Conservation (phyloP, 2,113 vertebrate genomes). For the Diphyllodes magnificus region DNA sequence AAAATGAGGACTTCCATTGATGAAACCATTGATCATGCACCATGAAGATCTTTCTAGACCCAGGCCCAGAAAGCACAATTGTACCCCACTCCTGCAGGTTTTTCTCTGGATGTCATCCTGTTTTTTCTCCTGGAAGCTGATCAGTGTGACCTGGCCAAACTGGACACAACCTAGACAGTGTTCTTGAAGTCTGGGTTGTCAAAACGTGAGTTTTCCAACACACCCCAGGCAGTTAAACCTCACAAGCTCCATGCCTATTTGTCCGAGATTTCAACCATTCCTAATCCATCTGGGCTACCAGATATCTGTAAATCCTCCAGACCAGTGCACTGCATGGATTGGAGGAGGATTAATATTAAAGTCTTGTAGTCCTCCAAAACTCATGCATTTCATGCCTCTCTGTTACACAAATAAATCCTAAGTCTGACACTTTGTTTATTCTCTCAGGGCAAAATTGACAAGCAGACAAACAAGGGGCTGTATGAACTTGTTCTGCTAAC, state of each 20-base stretch:
- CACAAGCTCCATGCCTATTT: neutral
- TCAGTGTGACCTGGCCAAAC: rapidly evolving
- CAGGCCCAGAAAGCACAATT: neutral
- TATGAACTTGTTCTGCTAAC: neutral
- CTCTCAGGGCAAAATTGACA: neutral
- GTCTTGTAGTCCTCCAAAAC: neutral
- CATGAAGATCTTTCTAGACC: neutral
- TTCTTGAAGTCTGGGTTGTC: neutral
- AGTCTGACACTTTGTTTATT: neutral
- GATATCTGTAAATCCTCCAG: neutral
- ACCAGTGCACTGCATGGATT: neutral
- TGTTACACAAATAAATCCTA: neutral
- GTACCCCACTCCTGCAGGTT: neutral
- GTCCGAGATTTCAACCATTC: neutral
- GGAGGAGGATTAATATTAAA: neutral
- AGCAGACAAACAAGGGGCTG: neutral
- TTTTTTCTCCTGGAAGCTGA: neutral
- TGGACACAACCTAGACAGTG: neutral
- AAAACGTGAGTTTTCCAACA: neutral
- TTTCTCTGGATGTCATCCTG: neutral
- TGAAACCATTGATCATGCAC: neutral
- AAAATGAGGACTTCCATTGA: neutral
- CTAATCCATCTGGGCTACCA: neutral
- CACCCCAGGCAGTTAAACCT: neutral
- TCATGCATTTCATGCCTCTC: neutral